Percentiles rank a stretch among this genome's conserved stretches.
Conservation (phyloP, 2,888 invertebrate genomes). For the Loripinus fragilis region DNA sequence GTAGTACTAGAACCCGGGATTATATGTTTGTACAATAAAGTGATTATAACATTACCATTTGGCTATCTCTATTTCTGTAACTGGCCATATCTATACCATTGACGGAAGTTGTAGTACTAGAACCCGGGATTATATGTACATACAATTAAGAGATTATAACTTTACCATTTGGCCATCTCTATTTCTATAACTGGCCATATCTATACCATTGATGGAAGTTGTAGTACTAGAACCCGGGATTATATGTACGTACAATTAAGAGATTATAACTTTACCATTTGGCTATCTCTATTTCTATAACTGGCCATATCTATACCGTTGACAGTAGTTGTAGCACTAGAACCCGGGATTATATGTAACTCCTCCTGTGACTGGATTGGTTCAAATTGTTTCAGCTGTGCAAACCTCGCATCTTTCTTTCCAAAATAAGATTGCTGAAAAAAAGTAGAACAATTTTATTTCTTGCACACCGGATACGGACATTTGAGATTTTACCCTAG, state of each 20-base stretch:
- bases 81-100: conserved; percentile 47
- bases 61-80: conserved; percentile 6
- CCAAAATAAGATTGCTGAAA: conserved; percentile 10
- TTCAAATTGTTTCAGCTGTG: conserved; percentile 84
- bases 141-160: not conserved
- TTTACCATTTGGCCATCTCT: not conserved
- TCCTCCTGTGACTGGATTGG: conserved; percentile 73
- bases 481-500: no score
- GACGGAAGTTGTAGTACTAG: no score
- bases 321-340: conserved; percentile 32
- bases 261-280: not conserved
- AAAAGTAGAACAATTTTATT: no score
- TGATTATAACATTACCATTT: not conserved
- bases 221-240: conserved; percentile 41
- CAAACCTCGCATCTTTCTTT: conserved; percentile 68
- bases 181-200: conserved; percentile 42
- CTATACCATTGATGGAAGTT: conserved; percentile 31
- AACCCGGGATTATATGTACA: no score
- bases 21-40: no score
- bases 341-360: conserved; percentile 55
- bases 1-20: no score
- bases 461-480: no score
- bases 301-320: conserved; percentile 43
- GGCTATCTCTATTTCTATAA: conserved; percentile 15
- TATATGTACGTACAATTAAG: conserved; percentile 37